These are phyloP conservation scores for Chroicocephalus ridibundus DNA, from an alignment of 2,113 vertebrate genomes.

Conservation along the genomic window DNA sequence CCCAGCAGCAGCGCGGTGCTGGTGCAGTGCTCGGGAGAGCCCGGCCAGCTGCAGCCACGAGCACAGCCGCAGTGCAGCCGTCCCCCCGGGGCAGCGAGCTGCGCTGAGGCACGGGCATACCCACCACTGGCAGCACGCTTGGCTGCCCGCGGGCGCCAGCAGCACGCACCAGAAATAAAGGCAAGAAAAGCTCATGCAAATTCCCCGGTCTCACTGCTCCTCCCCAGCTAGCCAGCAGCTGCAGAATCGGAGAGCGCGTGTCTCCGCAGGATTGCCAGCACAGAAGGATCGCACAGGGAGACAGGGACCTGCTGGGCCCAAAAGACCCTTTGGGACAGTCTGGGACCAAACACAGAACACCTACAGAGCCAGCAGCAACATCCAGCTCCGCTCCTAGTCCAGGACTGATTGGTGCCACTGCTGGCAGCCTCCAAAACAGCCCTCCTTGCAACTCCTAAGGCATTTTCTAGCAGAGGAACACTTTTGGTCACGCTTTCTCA, in stretches of 20 bases:
- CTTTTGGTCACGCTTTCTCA: background rate
- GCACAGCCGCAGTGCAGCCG: background rate
- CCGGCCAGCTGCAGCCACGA: background rate
- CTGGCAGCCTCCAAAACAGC: background rate
- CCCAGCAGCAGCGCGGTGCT: background rate
- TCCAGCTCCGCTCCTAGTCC: background rate
- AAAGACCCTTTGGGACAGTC: background rate
- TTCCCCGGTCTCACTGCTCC: background rate
- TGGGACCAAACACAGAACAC: background rate
- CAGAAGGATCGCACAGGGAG: background rate
- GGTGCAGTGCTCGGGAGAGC: background rate
- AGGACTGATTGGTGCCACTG: background rate
- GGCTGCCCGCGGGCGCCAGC: background rate
- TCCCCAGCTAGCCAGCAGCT: background rate
- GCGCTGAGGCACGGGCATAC: background rate
- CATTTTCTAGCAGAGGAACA: background rate
- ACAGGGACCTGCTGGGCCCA: background rate
- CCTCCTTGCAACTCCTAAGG: background rate
- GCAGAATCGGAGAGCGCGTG: background rate
- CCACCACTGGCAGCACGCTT: background rate
- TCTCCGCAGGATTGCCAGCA: background rate
- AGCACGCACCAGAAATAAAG: background rate
- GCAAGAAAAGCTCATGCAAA: background rate
- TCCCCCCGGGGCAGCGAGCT: background rate
- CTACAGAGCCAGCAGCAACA: background rate